Conservation (phyloP, 2,797 vertebrate genomes). For the Amphiprion clarkii region DNA sequence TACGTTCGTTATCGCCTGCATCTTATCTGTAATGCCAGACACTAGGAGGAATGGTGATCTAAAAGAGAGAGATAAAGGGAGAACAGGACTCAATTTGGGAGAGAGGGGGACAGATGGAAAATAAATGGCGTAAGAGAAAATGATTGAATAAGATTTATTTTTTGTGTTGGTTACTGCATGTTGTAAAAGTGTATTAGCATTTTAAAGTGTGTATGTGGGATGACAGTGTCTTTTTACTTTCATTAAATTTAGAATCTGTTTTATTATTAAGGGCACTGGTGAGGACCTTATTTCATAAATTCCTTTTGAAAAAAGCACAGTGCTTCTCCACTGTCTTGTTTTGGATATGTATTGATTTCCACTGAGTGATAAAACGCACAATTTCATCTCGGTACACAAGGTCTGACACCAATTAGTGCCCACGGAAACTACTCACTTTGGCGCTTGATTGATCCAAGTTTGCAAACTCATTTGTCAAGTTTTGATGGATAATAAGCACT, state of each 20-base stretch:
- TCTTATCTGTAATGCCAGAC: constrained; percentile 70
- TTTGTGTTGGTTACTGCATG: too few relatives aligned
- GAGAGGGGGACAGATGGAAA: neutral
- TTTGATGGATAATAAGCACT: constrained; percentile 56
- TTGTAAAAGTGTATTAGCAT: too few relatives aligned
- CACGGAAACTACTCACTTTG: constrained; percentile 30
- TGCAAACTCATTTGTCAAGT: constrained; percentile 35
- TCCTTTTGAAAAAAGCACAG: neutral
- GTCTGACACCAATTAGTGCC: constrained; percentile 45
- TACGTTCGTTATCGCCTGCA: constrained; percentile 53
- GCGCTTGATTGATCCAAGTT: constrained; percentile 53
- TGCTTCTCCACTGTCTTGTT: constrained; percentile 21
- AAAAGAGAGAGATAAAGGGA: constrained; percentile 26
- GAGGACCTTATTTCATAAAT: neutral
- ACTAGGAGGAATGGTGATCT: constrained; percentile 40
- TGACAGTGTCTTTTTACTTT: too few relatives aligned
- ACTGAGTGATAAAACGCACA: constrained; percentile 38
- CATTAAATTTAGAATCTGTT: neutral
- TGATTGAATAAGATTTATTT: neutral
- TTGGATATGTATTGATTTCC: constrained; percentile 48
- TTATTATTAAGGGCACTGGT: neutral
- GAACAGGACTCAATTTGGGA: constrained; percentile 31
- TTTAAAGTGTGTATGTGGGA: too few relatives aligned
- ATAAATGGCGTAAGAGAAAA: constrained; percentile 2
- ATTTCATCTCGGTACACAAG: constrained; percentile 6